Conservation (phyloP, 2,888 invertebrate species). For the Acanthacorydalis orientalis region DNA sequence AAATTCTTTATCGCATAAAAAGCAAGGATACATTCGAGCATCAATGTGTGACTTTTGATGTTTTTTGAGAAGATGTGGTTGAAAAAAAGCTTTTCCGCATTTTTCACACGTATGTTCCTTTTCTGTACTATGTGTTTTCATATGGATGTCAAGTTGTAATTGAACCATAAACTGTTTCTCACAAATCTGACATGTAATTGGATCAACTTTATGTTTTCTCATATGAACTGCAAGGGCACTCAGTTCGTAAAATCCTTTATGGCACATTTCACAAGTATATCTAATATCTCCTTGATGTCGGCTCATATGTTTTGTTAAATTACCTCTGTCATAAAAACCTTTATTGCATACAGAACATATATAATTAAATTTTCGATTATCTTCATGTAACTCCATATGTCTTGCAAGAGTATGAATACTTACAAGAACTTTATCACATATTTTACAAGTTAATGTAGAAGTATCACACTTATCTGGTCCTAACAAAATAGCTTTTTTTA, state of each 20-base stretch:
- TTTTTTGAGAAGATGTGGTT: not conserved
- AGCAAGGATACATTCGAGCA: not conserved
- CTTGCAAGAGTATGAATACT: slow-evolving; percentile 2
- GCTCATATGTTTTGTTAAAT: slow-evolving; percentile 28
- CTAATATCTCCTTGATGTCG: slow-evolving; percentile 19
- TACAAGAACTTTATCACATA: slow-evolving; percentile 2
- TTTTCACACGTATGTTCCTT: not conserved
- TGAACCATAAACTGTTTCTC: not conserved
- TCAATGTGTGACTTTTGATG: not conserved
- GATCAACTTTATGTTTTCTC: not conserved
- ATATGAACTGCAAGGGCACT: slow-evolving; percentile 1
- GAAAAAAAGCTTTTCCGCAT: not conserved
- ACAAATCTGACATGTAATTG: not conserved
- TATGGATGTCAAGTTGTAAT: not conserved
- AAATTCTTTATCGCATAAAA: not conserved
- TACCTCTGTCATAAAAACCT: slow-evolving; percentile 29
- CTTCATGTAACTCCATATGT: slow-evolving; percentile 2
- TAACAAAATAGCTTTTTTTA: not conserved
- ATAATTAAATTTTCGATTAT: slow-evolving; percentile 15
- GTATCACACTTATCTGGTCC: slow-evolving; percentile 4
- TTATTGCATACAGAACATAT: slow-evolving; percentile 28
- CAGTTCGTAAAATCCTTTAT: not conserved
- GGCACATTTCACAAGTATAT: slow-evolving; percentile 1
- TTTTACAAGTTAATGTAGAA: slow-evolving; percentile 2
- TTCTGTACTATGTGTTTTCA: not conserved